phyloP scores from a whole-genome alignment of 2,113 vertebrate species.

The Xenopus tropicalis region DNA sequence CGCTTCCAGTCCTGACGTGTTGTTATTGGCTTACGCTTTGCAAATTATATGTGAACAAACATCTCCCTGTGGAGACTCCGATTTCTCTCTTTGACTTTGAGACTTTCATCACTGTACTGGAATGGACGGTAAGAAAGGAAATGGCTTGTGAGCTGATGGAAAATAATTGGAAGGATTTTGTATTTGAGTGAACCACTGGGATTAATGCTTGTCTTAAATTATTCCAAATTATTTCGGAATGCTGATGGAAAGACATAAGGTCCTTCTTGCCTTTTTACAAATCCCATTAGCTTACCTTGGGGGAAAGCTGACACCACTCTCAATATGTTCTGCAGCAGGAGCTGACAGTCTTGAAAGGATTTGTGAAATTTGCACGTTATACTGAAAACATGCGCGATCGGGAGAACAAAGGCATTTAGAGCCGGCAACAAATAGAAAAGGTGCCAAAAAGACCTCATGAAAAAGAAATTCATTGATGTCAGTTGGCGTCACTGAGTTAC shows the following conservation, averaged over 20 bases:
- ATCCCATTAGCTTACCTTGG: constrained; percentile 28
- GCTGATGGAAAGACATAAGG: constrained; percentile 9
- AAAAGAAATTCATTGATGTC: neutral
- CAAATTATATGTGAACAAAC: constrained; percentile 36
- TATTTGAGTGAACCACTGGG: constrained; percentile 17
- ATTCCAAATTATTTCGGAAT: constrained; percentile 22
- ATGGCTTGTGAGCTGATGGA: constrained; percentile 25
- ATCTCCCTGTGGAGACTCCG: neutral
- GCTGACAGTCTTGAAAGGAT: constrained; percentile 32
- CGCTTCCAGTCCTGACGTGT: constrained; percentile 13
- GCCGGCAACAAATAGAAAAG: neutral
- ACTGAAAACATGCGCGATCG: neutral
- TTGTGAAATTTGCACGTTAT: constrained; percentile 1
- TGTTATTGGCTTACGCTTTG: constrained; percentile 19
- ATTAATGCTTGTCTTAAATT: constrained; percentile 24
- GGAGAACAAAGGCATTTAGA: neutral
- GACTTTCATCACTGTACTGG: constrained; percentile 16
- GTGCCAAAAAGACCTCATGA: neutral
- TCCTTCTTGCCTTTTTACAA: constrained; percentile 4
- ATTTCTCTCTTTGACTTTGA: constrained; percentile 24
- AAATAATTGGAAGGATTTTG: constrained; percentile 17
- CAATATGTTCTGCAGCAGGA: constrained; percentile 1
- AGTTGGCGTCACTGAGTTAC: neutral
- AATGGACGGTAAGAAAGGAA: constrained; percentile 16
- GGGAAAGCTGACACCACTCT: constrained; percentile 26